Conservation (phyloP, 2,113 vertebrate species). For the Candoia aspera region DNA sequence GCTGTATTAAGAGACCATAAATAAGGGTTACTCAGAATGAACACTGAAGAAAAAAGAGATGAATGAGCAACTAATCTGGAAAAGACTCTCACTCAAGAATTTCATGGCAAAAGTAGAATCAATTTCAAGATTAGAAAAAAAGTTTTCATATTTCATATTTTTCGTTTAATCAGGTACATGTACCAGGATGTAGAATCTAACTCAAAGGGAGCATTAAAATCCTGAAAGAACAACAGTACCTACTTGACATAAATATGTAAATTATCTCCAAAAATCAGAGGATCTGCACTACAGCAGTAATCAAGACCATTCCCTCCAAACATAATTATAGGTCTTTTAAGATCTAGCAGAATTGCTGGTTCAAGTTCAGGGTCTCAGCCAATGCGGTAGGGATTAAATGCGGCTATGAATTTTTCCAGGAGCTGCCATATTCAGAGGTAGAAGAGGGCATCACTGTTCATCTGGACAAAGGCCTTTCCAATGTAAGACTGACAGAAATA, state of each 20-base stretch:
- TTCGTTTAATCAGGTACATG: neutral
- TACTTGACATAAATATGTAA: constrained; percentile 4
- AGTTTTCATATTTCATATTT: constrained; percentile 19
- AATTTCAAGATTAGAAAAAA: constrained; percentile 13
- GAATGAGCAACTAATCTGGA: neutral
- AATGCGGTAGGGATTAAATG: neutral
- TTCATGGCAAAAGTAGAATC: constrained; percentile 14
- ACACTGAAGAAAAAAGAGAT: neutral
- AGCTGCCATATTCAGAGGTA: constrained; percentile 40
- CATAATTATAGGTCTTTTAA: neutral
- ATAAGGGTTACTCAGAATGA: neutral
- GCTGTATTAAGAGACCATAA: neutral
- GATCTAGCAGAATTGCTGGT: neutral
- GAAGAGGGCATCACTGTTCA: neutral
- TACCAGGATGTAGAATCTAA: neutral
- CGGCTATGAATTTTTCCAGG: constrained; percentile 8
- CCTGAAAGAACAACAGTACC: constrained; percentile 42
- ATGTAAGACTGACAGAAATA: neutral
- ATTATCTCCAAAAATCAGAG: constrained; percentile 20
- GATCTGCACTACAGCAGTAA: neutral
- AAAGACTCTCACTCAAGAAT: neutral
- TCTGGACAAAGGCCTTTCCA: neutral
- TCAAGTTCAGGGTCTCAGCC: neutral
- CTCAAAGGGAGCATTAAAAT: constrained; percentile 33
- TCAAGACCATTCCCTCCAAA: neutral